Base-by-base conservation (phyloP, 2,888 invertebrate genomes). In the Polydrusus tereticollis region DNA sequence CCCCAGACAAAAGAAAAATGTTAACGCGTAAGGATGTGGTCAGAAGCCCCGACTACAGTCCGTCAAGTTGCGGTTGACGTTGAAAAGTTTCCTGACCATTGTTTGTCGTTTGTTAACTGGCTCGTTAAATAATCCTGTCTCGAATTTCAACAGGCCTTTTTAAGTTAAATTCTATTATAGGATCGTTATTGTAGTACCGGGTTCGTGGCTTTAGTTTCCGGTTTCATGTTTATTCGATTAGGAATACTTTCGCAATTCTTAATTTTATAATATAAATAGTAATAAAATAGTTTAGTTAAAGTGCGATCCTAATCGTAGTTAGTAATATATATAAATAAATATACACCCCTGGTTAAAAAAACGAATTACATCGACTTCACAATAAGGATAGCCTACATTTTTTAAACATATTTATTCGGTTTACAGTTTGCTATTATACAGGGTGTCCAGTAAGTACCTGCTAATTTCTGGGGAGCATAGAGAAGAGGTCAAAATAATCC, bases 21-120 rank as follows among this genome's bases (percentile, higher is more conserved):
- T n/a, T 14, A 26, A 55, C 26, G 23, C 60, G 73, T 70, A 76
- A 80, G 82, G 82, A 82, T 81, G 82, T 82, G 82, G 82, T 82
- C 78, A 77, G 81, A 82, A 81, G 81, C 82, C 82, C 78, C 80
- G 78, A 69, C 74, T 75, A 72, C 79, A 79, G 77, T 77, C 76
- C 73, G 79, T 78, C 78, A 65, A 69, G 50, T 69, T 64, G 73
- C 64, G 73, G 80, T 81, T 72, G 80, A 43, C 77, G 79, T 82
- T 81, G 82, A 81, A 81, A 81, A 78, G 82, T 82, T 82, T 82
- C 82, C 80, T 79, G 78, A 78, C 78, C 81, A 81, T 80, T 82
- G 79, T 82, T 82, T 81, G 79, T 80, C 81, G 80, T 79, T 80
- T 81, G 80, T 79, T 82, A 81, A 82, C 81, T 78, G 81, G 79